A percentile compares a stretch with the other conserved stretches of the same genome.
Conservation (phyloP, 2,888 invertebrate genomes). For the Xanthia togata region DNA sequence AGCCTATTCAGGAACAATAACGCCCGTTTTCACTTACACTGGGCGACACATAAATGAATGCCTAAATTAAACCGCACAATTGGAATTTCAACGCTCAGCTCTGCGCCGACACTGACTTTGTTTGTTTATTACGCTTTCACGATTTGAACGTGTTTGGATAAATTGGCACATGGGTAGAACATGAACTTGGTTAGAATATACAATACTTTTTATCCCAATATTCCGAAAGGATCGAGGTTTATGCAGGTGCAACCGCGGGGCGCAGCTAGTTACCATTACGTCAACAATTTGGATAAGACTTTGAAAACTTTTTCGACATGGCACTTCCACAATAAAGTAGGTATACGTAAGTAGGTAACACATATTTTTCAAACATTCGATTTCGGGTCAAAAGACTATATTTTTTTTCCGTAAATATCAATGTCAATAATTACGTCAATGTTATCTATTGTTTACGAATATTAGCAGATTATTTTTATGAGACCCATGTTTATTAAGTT, state of each 20-base stretch:
- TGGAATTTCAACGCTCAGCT: too few species aligned
- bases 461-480: slow-evolving; percentile 17
- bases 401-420: slow-evolving; percentile 32
- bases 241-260: too few species aligned
- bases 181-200: too few species aligned
- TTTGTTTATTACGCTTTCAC: too few species aligned
- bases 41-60: not conserved
- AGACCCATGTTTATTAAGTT: slow-evolving; percentile 18
- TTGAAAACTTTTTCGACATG: not conserved
- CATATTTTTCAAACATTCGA: slow-evolving; percentile 3
- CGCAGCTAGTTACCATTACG: not conserved
- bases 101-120: too few species aligned
- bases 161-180: too few species aligned
- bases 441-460: slow-evolving; percentile 46
- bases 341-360: not conserved
- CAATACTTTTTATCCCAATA: too few species aligned
- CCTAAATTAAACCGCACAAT: not conserved
- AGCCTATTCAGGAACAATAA: not conserved
- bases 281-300: not conserved
- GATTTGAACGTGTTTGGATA: too few species aligned
- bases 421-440: slow-evolving; percentile 49
- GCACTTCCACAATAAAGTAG: not conserved
- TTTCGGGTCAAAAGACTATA: slow-evolving; percentile 20
- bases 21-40: not conserved
- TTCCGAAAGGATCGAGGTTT: too few species aligned